Base-by-base conservation (phyloP, 2,797 vertebrate genomes). In the Sus cebifrons region DNA sequence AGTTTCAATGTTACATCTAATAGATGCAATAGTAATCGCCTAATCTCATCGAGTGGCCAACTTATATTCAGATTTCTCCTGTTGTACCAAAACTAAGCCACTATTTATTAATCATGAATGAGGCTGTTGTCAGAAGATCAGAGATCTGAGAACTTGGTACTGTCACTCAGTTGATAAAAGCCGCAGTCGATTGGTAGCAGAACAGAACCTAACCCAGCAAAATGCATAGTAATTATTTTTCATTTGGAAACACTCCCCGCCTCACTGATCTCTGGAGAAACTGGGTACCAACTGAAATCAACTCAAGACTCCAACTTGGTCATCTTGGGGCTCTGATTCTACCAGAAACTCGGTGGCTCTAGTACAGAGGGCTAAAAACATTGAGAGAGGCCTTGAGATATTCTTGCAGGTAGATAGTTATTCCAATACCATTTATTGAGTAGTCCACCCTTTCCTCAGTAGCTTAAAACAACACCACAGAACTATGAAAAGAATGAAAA, bases 401-500 rank as follows among this genome's bases (percentile, higher is more conserved):
- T 4, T 27, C 23, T 23, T 82, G 60, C 21, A 70, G 52, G 40
- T 71, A 52, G 60, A 62, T 8, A 27, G 27, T 36, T 79, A 74
- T 64, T 79, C 21, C 29, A 73, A 36, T 7, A 58, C 25, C 83
- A 60, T 58, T 67, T 77, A 56, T 70, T 56, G 20, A 84, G n/a
- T 91, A n/a, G 11, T n/a, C 65, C 40, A 23, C 73, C 25, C 13
- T 90, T 96, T 78, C 44, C 36, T 70, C 23, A 70, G 36, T 58
- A 2, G 25, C n/a, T 89, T 67, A 32, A 89, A 77, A 60, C 49
- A 73, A 21, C 62, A 64, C 29, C 18, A 40, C 15, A 14, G 18
- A 93, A 32, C 52, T 81, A 15, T 81, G 62, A 82, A 96, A 75
- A 86, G 64, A 60, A 11, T 91, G 60, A 54, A 73, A 67, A 88